These are phyloP conservation scores for Drosophila simulans DNA, from an alignment of 1,140 invertebrate species.

Conservation along the genomic window DNA sequence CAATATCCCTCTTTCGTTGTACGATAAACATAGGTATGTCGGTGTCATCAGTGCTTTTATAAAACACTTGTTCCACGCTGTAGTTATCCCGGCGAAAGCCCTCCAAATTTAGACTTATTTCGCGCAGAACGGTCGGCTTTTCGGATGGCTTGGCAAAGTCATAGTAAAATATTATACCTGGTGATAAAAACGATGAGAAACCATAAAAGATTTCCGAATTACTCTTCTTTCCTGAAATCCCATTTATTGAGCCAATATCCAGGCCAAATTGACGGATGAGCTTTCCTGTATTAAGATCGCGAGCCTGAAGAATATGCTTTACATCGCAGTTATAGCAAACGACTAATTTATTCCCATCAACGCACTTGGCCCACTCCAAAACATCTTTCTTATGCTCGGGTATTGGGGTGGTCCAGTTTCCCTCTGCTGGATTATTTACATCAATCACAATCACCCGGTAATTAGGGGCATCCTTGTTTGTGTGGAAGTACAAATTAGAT, in stretches of 20 bases:
- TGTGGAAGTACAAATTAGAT: constrained; percentile 93
- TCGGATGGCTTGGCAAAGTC: constrained; percentile 90
- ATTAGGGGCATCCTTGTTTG: constrained; percentile 97
- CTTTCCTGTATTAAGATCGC: constrained; percentile 90
- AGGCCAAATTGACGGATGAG: constrained; percentile 90
- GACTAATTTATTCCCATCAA: constrained; percentile 94
- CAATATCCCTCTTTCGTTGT: constrained; percentile 88
- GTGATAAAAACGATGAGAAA: constrained; percentile 97
- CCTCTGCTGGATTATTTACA: constrained; percentile 89
- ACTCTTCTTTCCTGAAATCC: constrained; percentile 93
- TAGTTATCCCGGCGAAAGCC: constrained; percentile 93
- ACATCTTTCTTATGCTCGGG: constrained; percentile 95
- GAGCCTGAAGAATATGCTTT: constrained; percentile 94
- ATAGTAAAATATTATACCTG: constrained; percentile 93
- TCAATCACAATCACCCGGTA: constrained; percentile 95
- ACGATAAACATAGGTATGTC: constrained; percentile 99
- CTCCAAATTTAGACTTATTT: constrained; percentile 90
- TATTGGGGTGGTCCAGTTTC: constrained; percentile 94
- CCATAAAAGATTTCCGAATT: constrained; percentile 96
- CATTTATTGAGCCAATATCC: constrained; percentile 93
- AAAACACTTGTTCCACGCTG: constrained; percentile 96
- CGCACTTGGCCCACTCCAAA: constrained; percentile 93
- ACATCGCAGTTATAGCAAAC: constrained; percentile 97
- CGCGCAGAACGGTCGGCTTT: constrained; percentile 87
- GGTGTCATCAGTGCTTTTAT: constrained; percentile 96